phyloP scores from a whole-genome alignment of 2,888 invertebrate species.

The Nyleta sp. region DNA sequence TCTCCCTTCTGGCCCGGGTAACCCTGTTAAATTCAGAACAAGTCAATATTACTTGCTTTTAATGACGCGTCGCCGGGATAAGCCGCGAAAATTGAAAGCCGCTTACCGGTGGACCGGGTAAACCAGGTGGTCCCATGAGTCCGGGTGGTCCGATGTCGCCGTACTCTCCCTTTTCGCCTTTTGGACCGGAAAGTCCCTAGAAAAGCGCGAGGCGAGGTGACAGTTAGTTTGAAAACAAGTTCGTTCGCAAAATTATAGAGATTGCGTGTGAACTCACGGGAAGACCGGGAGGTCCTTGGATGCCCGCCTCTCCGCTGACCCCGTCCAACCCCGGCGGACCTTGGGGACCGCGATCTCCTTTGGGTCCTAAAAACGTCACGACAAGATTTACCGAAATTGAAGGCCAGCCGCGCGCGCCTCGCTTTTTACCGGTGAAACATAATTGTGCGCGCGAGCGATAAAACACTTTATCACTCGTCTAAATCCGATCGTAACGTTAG shows the following conservation, averaged over 20 bases:
- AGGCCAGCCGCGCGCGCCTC: background rate
- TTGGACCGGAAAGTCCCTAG: slow-evolving; percentile 91
- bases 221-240: background rate
- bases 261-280: slow-evolving; percentile 87
- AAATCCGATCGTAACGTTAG: slow-evolving; percentile 52
- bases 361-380: slow-evolving; percentile 84
- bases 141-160: slow-evolving; percentile 97
- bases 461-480: slow-evolving; percentile 46
- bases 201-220: background rate
- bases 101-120: slow-evolving; percentile 85
- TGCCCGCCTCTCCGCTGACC: slow-evolving; percentile 90
- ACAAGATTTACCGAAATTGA: slow-evolving; percentile 29
- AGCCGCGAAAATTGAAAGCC: slow-evolving; percentile 26
- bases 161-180: slow-evolving; percentile 94
- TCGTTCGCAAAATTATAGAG: too few relatives aligned
- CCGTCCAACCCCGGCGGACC: slow-evolving; percentile 91
- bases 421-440: slow-evolving; percentile 28
- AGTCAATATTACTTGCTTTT: slow-evolving; percentile 78
- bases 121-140: slow-evolving; percentile 95
- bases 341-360: slow-evolving; percentile 89
- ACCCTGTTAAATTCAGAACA: slow-evolving; percentile 82
- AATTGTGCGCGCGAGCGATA: slow-evolving; percentile 22
- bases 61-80: slow-evolving; percentile 34
- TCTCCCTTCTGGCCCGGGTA: slow-evolving; percentile 96
- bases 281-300: slow-evolving; percentile 93